phyloP scores from a whole-genome alignment of 2,113 vertebrate species.

The Misgurnus anguillicaudatus region DNA sequence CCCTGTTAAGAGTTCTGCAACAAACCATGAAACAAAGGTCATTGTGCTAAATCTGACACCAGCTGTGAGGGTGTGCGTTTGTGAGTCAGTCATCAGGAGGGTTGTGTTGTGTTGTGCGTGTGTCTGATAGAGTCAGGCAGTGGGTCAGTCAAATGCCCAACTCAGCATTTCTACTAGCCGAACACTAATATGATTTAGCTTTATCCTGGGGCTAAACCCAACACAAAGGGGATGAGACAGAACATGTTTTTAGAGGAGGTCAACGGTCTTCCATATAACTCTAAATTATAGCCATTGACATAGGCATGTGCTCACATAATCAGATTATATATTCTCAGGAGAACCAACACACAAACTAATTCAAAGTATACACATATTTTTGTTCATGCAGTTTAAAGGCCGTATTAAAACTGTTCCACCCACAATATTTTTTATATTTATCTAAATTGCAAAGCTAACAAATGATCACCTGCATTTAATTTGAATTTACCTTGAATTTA shows the following conservation, averaged over 20 bases:
- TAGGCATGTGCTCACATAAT: neutral
- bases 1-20: neutral
- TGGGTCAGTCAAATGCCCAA: slow-evolving; percentile 19
- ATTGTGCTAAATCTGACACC: slow-evolving; percentile 27
- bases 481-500: too few species aligned
- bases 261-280: neutral
- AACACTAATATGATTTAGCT: slow-evolving; percentile 38
- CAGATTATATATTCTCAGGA: neutral
- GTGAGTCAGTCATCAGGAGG: neutral
- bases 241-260: slow-evolving; percentile 24
- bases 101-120: slow-evolving; percentile 5
- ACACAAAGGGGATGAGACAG: neutral
- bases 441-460: too few species aligned
- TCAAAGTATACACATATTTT: neutral
- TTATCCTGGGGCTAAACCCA: slow-evolving; percentile 33
- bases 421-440: too few species aligned
- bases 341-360: neutral
- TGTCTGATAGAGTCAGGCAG: slow-evolving; percentile 6
- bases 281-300: neutral
- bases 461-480: too few species aligned
- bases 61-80: slow-evolving; percentile 4
- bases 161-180: slow-evolving; percentile 23
- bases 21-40: slow-evolving; percentile 14
- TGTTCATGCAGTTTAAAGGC: neutral
- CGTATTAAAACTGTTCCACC: too few species aligned